Evolutionary conservation across 2,888 invertebrate genomes (phyloP).

Genomic region (Clusia tigrina): DNA sequence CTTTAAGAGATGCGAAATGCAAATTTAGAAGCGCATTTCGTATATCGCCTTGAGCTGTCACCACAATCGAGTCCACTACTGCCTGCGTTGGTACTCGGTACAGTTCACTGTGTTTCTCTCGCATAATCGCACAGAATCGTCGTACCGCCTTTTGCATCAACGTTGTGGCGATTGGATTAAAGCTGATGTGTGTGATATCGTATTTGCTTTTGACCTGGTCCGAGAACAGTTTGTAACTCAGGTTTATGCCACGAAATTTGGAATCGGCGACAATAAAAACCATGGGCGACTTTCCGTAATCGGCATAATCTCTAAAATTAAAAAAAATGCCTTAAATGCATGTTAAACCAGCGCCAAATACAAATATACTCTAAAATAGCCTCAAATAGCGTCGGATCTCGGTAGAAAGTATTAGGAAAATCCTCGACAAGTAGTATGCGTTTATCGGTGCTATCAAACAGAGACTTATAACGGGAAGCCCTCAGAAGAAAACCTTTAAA

Average conservation of each 20-base stretch:
- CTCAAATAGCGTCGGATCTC: constrained; percentile 72
- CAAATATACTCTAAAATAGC: constrained; percentile 74
- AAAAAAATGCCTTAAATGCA: too few species aligned
- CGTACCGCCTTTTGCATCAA: constrained; percentile 77
- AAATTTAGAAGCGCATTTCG: too few species aligned
- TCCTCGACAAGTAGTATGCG: constrained; percentile 80
- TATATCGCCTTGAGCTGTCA: constrained; percentile 81
- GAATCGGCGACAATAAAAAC: constrained; percentile 78
- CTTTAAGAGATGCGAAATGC: constrained; percentile 81
- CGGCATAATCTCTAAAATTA: constrained; percentile 47
- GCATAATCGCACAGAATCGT: constrained; percentile 69
- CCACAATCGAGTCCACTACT: constrained; percentile 74
- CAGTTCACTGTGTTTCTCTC: constrained; percentile 40
- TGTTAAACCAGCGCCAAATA: too few species aligned
- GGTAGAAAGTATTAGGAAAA: constrained; percentile 79
- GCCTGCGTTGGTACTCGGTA: constrained; percentile 68
- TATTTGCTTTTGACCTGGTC: constrained; percentile 70
- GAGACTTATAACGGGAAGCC: constrained; percentile 78
- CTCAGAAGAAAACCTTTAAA: constrained; percentile 81
- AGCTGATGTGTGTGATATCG: constrained; percentile 75
- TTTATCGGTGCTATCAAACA: too few species aligned
- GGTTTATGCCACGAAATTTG: constrained; percentile 69
- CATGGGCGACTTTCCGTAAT: constrained; percentile 72
- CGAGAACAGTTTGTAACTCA: constrained; percentile 72
- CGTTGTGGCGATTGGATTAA: constrained; percentile 77